Conservation (phyloP, 2,113 vertebrate species). For the Melozone crissalis region DNA sequence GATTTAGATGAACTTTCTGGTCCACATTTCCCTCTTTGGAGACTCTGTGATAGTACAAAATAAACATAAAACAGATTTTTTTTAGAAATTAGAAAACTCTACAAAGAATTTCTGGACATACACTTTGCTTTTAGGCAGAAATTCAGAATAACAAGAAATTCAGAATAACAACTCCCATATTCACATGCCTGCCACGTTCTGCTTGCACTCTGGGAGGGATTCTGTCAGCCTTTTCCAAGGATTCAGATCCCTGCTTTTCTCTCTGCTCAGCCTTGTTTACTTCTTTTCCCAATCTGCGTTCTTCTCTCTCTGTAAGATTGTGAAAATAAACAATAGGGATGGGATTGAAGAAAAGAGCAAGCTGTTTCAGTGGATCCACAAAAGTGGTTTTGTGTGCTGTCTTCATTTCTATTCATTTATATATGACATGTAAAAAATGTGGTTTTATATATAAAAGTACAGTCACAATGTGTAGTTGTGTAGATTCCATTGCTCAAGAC, state of each 20-base stretch:
- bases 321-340: not conserved
- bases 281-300: not conserved
- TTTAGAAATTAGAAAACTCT: not conserved
- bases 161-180: not conserved
- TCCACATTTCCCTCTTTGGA: not conserved
- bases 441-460: not conserved
- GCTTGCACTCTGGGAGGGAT: not conserved
- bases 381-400: not conserved
- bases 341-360: not conserved
- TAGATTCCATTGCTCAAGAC: not conserved
- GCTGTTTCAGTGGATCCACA: not conserved
- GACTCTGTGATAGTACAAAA: not conserved
- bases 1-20: not conserved
- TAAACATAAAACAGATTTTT: not conserved
- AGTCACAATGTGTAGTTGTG: not conserved
- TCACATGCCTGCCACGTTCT: not conserved
- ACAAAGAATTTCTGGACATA: not conserved
- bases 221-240: not conserved
- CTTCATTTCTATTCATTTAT: not conserved
- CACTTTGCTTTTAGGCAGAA: not conserved
- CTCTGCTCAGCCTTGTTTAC: not conserved
- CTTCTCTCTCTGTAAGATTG: not conserved
- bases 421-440: not conserved
- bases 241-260: not conserved
- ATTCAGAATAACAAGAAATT: not conserved